Base-by-base conservation (phyloP, 2,797 vertebrate species). In the Argya squamiceps region DNA sequence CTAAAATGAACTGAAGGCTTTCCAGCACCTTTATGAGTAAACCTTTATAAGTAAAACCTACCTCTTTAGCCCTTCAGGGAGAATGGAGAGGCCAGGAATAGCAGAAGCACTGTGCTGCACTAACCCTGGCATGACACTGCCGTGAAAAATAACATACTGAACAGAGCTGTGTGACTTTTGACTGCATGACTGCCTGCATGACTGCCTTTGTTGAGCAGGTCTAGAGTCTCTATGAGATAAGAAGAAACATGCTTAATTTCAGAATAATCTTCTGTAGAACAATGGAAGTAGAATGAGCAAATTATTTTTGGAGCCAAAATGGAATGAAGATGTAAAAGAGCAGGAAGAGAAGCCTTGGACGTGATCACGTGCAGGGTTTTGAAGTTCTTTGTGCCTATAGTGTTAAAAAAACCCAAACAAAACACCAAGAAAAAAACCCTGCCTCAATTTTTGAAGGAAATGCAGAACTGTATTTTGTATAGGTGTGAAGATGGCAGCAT, bases 131-230 rank as follows among this genome's bases (percentile, higher is more conserved):
- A 3, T 11, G 36, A 56, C 12, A 10, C 60, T n/a, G 32, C 29
- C 2, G 0, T 3, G 5, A 27, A 34, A 77, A 69, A 34, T 11
- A 29, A 10, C 1, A 4, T 2, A 7, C 24, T 30, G 39, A 44
- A 18, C 36, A 15, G 34, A 21, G 27, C 26, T 60, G 21, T n/a
- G 11, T 12, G 10, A 1, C 24, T 64, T 34, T 59, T 26, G 24
- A 19, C 26, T 59, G 58, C 36, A 59, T 27, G 36, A 1, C 27
- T 69, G 58, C 19, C 26, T 59, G 58, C 36, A 59, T 27, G 36
- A 1, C 27, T 69, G 58, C 19, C 11, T 32, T 41, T 70, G n/a
- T 37, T 0, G 1, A 56, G 39, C 63, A 89, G 19, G 19, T 46
- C 32, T 22, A 37, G 39, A 34, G 75, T 44, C 43, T 39, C 49